These are phyloP conservation scores for Halyomorpha halys DNA, from an alignment of 1,140 invertebrate genomes.

Conservation along the genomic window DNA sequence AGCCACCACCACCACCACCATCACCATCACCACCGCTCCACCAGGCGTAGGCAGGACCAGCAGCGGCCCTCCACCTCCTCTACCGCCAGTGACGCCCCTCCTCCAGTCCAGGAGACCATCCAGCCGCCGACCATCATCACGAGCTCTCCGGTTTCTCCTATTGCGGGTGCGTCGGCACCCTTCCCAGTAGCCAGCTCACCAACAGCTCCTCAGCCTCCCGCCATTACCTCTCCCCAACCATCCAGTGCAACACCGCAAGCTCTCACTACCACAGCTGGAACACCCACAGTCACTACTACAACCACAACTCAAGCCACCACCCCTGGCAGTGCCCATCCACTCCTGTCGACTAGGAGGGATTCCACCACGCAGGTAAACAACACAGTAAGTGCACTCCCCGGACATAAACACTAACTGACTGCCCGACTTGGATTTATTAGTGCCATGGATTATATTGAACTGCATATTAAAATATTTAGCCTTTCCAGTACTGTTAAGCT, in stretches of 20 bases:
- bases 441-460: too few species aligned
- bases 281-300: constrained; percentile 36
- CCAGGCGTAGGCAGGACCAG: constrained; percentile 51
- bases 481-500: too few species aligned
- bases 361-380: constrained; percentile 64
- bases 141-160: constrained; percentile 65
- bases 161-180: constrained; percentile 53
- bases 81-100: constrained; percentile 55
- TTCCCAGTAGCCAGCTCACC: constrained; percentile 40
- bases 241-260: constrained; percentile 31
- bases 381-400: constrained; percentile 1
- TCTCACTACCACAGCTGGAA: constrained; percentile 33
- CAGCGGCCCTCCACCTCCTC: constrained; percentile 69
- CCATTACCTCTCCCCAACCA: constrained; percentile 36
- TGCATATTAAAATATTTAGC: too few species aligned
- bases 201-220: constrained; percentile 34
- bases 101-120: constrained; percentile 38
- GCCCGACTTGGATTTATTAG: too few species aligned
- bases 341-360: constrained; percentile 56
- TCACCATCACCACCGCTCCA: constrained; percentile 39
- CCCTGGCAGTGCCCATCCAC: constrained; percentile 35
- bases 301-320: constrained; percentile 36
- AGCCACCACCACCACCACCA: constrained; percentile 40
- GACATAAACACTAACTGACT: too few species aligned
- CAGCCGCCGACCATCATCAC: constrained; percentile 70